Evolutionary conservation across 2,888 invertebrate species (phyloP).

Genomic region (Xestia sexstrigata): DNA sequence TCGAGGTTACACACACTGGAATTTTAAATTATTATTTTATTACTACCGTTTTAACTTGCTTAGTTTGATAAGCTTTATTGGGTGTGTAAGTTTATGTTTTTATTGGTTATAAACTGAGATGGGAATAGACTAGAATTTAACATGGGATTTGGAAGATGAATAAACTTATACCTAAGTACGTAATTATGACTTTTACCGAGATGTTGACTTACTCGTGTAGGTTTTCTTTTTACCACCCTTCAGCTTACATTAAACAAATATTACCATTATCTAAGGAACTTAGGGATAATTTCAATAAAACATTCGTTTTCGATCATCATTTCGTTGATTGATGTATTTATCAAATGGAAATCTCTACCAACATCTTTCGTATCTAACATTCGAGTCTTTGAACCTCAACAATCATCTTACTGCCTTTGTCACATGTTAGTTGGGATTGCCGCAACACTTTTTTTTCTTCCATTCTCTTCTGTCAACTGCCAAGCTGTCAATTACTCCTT

Average conservation of each 20-base stretch:
- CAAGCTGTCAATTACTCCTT: too few relatives aligned
- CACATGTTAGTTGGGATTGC: too few relatives aligned
- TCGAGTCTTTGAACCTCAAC: too few relatives aligned
- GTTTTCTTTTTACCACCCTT: background rate
- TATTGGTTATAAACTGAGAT: constrained; percentile 19
- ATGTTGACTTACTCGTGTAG: background rate
- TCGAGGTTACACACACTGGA: constrained; percentile 86
- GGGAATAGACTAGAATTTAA: constrained; percentile 3
- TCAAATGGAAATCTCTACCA: background rate
- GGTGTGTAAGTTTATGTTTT: constrained; percentile 42
- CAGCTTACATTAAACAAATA: background rate
- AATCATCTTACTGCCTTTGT: too few relatives aligned
- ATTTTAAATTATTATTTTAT: constrained; percentile 85
- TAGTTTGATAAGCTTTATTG: constrained; percentile 59
- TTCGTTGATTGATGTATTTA: background rate
- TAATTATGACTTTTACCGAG: background rate
- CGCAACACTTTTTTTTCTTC: too few relatives aligned
- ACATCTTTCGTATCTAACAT: too few relatives aligned
- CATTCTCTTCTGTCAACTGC: too few relatives aligned
- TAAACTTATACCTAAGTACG: background rate
- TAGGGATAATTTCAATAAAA: background rate
- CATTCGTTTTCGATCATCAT: background rate
- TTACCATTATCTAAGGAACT: too few relatives aligned
- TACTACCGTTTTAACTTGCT: constrained; percentile 69
- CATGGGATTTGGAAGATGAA: background rate